Base-by-base conservation (phyloP, 2,113 vertebrate species). In the Corythoichthys intestinalis region DNA sequence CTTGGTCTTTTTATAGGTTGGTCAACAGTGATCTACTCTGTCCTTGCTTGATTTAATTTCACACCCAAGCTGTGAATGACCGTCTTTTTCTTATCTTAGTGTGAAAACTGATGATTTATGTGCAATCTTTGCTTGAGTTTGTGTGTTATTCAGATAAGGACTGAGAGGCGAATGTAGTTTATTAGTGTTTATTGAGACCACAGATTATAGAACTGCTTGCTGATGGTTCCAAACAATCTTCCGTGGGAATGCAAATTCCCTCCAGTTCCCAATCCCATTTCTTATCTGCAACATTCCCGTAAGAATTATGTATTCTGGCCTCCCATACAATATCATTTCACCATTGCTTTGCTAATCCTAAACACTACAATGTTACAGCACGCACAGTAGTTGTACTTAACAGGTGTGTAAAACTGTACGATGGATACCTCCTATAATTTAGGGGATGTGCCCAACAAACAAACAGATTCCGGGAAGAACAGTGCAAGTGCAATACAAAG, bases 121-220 rank as follows among this genome's bases (percentile, higher is more conserved):
- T 72, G 54, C 76, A 67, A 75, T 78, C 79, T 78, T 85, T 63
- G n/a, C 70, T 85, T 60, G 0, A 67, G 65, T 85, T 84, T 82
- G 81, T 81, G 73, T 83, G 75, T 80, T 67, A 71, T 74, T 80
- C 69, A 0, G 85, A 90, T 90, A 88, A 90, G 78, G 58, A 58
- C 35, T 12, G 15, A 67, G 69, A 44, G 63, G 69, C 73, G 65
- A 66, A 66, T n/a, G 57, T 71, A 63, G 59, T 90, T 90, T 90
- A 90, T 87, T 87, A 89, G 80, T 76, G 83, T 87, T 89, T 90
- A 87, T 87, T 84, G 84, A 87, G 82, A 76, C 76, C 73, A 63
- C 77, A 84, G 81, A 85, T 85, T 86, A 78, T 59, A 53, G 68
- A 75, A 80, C 67, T 71, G 71, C 68, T 67, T 71, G 71, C 82